phyloP scores from a whole-genome alignment of 2,888 invertebrate species.

The Epistrophe grossulariae region DNA sequence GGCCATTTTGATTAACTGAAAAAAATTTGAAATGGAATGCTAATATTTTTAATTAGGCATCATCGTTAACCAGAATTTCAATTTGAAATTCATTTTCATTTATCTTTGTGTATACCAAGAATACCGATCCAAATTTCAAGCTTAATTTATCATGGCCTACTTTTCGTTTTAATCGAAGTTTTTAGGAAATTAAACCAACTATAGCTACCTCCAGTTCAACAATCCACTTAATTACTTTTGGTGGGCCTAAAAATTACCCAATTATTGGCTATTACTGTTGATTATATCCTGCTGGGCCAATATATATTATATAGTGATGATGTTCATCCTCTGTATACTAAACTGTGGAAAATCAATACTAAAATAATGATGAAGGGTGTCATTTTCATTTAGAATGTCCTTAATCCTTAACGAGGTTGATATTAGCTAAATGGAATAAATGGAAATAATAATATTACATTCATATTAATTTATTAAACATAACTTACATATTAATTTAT shows the following conservation, averaged over 20 bases:
- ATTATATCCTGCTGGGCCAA: constrained; percentile 19
- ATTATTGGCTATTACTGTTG: constrained; percentile 21
- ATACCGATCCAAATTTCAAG: not conserved
- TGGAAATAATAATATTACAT: not conserved
- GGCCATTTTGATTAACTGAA: not conserved
- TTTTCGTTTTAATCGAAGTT: not conserved
- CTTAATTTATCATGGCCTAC: not conserved
- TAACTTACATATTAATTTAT: not conserved
- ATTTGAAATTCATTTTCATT: not conserved
- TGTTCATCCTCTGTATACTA: not conserved
- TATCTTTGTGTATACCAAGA: not conserved
- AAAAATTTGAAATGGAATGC: not conserved
- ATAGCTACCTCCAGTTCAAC: constrained; percentile 3
- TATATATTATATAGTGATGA: not conserved
- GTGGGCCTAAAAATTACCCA: constrained; percentile 19
- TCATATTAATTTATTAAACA: not conserved
- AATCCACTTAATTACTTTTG: constrained; percentile 23
- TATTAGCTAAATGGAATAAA: not conserved
- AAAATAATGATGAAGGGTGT: constrained; percentile 10
- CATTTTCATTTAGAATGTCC: constrained; percentile 12
- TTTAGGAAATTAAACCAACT: not conserved
- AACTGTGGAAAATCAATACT: constrained; percentile 7
- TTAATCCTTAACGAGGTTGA: not conserved
- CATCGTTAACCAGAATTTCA: not conserved
- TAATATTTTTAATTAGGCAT: not conserved